Base-by-base conservation (phyloP, 2,888 invertebrate genomes). In the Pycnomerus fuliginosus region DNA sequence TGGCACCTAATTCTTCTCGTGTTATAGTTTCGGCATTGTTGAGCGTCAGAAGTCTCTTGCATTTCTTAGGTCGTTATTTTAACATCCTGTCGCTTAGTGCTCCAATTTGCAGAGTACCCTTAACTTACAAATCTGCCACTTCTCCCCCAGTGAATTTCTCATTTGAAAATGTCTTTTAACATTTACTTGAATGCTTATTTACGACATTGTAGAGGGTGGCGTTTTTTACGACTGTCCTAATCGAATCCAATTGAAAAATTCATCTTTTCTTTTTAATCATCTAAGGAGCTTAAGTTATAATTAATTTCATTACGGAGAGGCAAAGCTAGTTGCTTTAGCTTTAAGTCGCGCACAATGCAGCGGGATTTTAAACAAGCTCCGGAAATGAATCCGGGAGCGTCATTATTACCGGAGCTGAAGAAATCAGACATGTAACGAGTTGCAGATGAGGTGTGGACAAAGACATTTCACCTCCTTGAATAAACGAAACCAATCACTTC, bases 301-400 rank as follows among this genome's bases (percentile, higher is more conserved):
- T 32, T 32, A 32, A 32, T 11, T 22, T 32, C 22, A 14, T 32
- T 32, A 32, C 27, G 7, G 10, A 27, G n/a, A n/a, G n/a, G n/a
- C n/a, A n/a, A n/a, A n/a, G n/a, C n/a, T n/a, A n/a, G n/a, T n/a
- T n/a, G n/a, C n/a, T n/a, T n/a, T n/a, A n/a, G n/a, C n/a, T n/a
- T n/a, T n/a, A n/a, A n/a, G n/a, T n/a, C n/a, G n/a, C n/a, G n/a
- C n/a, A n/a, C n/a, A n/a, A 35, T 35, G 35, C 25, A 25, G 3
- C 35, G 35, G 24, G 15, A 27, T 25, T 8, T 32, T 23, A 35
- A 66, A 65, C 64, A 65, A 67, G 62, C 55, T 55, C 62, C 60
- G 67, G 67, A 68, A 69, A 69, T 68, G 67, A 68, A 68, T 68
- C 64, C 60, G 68, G 67, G 67, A 67, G 62, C 65, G 63, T 68